A percentile compares a stretch with the other conserved stretches of the same genome.
These are phyloP conservation scores for Rhombomys opimus DNA, from an alignment of 2,113 vertebrate species.

Conservation along the genomic window DNA sequence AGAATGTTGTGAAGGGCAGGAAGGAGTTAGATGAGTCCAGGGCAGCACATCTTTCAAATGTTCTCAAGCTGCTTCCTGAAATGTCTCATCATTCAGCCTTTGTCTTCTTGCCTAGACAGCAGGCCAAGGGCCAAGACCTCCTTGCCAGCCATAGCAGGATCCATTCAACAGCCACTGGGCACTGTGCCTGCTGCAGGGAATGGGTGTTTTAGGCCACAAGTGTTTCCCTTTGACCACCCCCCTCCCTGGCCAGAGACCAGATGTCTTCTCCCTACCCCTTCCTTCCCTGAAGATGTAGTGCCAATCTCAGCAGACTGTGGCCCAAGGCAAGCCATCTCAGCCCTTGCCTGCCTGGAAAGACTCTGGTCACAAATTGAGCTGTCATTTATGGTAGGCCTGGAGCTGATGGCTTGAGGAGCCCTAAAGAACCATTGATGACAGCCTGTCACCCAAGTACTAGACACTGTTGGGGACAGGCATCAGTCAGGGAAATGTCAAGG, in stretches of 20 bases:
- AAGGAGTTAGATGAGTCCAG: not conserved
- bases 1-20: not conserved
- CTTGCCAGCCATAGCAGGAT: not conserved
- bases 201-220: not conserved
- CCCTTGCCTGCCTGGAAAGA: not conserved
- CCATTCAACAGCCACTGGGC: not conserved
- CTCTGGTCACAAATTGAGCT: conserved; percentile 65
- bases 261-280: not conserved
- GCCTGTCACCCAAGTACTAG: conserved; percentile 32
- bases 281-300: not conserved
- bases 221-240: not conserved
- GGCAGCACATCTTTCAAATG: fast-evolving
- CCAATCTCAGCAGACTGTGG: not conserved
- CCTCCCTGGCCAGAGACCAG: not conserved
- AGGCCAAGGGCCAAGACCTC: not conserved
- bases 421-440: not conserved
- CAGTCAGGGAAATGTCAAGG: not conserved
- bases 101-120: not conserved
- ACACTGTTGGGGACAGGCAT: not conserved
- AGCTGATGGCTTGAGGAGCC: not conserved
- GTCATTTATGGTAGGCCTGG: conserved; percentile 52
- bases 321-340: not conserved
- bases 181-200: not conserved
- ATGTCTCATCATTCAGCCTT: no score
- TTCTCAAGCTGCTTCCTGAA: not conserved